A percentile compares a stretch with the other conserved stretches of the same genome.
Conservation (phyloP, 2,113 vertebrate species). For the Uria lomvia region DNA sequence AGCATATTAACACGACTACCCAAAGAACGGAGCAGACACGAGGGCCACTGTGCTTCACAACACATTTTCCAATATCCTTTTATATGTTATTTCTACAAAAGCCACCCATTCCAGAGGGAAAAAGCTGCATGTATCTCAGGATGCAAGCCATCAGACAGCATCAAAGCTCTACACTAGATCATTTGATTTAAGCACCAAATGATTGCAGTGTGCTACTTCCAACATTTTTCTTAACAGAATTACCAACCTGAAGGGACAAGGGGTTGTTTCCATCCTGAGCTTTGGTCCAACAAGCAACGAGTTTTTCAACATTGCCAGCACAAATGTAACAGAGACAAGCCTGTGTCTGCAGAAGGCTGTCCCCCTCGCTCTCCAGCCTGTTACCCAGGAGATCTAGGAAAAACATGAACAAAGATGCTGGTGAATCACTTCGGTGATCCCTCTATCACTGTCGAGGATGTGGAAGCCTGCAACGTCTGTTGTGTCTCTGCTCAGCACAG, state of each 20-base stretch:
- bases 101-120: not conserved
- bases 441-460: not conserved
- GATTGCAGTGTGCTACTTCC: not conserved
- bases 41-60: not conserved
- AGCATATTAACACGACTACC: fast-evolving
- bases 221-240: not conserved
- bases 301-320: constrained; percentile 92
- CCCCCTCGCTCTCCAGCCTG: constrained; percentile 85
- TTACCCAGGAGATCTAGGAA: constrained; percentile 85
- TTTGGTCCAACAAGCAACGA: constrained; percentile 90
- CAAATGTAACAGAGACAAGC: constrained; percentile 97
- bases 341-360: constrained; percentile 79
- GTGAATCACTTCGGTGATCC: not conserved
- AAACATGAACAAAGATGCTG: not conserved
- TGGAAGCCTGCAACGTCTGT: not conserved
- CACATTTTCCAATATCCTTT: not conserved
- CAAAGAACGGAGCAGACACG: not conserved
- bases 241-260: constrained; percentile 88
- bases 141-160: not conserved
- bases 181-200: not conserved
- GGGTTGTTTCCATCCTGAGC: constrained; percentile 81
- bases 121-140: not conserved
- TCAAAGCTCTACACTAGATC: not conserved
- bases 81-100: not conserved
- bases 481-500: not conserved